A percentile compares a stretch with the other conserved stretches of the same genome.
Conservation (phyloP, 1,140 invertebrate genomes). For the Drosophila quadrilineata region DNA sequence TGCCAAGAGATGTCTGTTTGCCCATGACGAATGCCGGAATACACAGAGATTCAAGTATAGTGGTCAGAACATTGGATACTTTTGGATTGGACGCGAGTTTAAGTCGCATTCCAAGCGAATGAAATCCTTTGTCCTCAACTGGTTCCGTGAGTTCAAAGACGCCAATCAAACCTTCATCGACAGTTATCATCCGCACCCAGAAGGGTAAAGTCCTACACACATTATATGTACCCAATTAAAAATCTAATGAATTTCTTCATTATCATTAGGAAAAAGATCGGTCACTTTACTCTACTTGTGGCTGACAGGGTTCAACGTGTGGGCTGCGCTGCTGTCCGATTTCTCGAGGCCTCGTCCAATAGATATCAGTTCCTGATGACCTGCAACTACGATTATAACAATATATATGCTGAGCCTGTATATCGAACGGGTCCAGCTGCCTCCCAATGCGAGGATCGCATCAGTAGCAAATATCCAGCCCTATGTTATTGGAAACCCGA, state of each 20-base stretch:
- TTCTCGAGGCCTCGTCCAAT: conserved; percentile 26
- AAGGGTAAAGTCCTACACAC: conserved; percentile 49
- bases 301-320: conserved; percentile 64
- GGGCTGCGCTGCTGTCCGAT: conserved; percentile 67
- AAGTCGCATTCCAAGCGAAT: conserved; percentile 73
- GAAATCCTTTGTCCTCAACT: conserved; percentile 70
- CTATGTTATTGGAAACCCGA: conserved; percentile 64
- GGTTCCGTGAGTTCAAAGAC: conserved; percentile 69
- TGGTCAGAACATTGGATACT: conserved; percentile 76
- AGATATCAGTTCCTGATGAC: conserved; percentile 62
- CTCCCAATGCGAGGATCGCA: conserved; percentile 50
- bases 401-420: conserved; percentile 58
- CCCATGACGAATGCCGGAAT: conserved; percentile 71
- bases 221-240: no score
- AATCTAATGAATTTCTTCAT: background rate
- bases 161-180: conserved; percentile 72
- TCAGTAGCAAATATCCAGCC: conserved; percentile 52
- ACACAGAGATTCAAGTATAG: conserved; percentile 54
- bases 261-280: conserved; percentile 61
- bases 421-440: conserved; percentile 56
- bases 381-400: conserved; percentile 75
- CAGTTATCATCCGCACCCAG: conserved; percentile 57
- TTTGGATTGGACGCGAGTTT: conserved; percentile 70
- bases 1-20: conserved; percentile 63
- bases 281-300: conserved; percentile 68